Base-by-base conservation (phyloP, 2,888 invertebrate genomes). In the Teleogryllus oceanicus region DNA sequence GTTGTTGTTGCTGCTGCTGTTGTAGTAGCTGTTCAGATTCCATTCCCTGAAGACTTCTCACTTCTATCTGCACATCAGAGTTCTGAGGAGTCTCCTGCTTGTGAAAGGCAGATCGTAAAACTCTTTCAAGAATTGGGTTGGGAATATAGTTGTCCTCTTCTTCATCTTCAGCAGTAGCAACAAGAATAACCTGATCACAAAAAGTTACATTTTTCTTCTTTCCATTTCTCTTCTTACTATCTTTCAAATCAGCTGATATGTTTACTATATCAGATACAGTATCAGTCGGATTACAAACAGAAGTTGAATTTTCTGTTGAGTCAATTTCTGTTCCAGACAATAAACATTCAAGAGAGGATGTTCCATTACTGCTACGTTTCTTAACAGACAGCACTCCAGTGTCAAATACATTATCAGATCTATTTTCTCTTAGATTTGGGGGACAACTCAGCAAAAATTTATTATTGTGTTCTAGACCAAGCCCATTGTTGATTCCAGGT, bases 131-230 rank as follows among this genome's bases (percentile, higher is more conserved):
- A 81, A 96, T 95, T 0, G 96, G 96, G 88, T 96, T 96, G 0
- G 96, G 96, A 84, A 96, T 95, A 85, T 95, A 96, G 84, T 94
- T 93, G 82, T 96, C 96, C 82, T 95, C 95, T 87, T 96, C 96
- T 85, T 96, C 94, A 84, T 96, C 96, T 84, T 97, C 96, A 0
- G 96, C 96, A 1, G 96, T 96, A 8, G 97, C 96, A 16, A 97
- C 96, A 80, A 97, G 88, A 82, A 96, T 96, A 0, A 97, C 96
- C 87, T 97, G 96, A 86, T 97, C 97, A 85, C 96, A 97, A 87
- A 97, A 97, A 0, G 97, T 96, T 8, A 97, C 97, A 81, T 95
- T 96, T 87, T 97, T 97, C 90, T 96, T 96, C 85, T 95, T 95
- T 0, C 92, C 91, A 81, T 93, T 90, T 78, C 91, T 89, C 12